A percentile compares a stretch with the other conserved stretches of the same genome.
Conservation (phyloP, 1,140 invertebrate genomes). For the Diorhabda sublineata region DNA sequence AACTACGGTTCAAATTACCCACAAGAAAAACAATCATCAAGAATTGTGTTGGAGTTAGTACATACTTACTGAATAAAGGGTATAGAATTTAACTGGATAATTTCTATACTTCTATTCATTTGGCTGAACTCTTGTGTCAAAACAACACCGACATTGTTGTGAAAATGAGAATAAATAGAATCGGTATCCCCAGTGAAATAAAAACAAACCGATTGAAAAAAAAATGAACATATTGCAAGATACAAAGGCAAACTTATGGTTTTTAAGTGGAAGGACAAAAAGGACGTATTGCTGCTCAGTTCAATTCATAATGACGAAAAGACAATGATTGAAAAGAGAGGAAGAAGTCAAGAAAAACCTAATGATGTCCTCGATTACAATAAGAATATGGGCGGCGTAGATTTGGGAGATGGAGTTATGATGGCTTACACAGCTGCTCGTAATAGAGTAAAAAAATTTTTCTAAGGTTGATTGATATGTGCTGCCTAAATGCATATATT, state of each 20-base stretch:
- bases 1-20: conserved; percentile 4
- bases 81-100: neutral
- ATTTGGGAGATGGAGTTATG: neutral
- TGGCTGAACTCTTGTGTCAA: neutral
- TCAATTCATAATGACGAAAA: neutral
- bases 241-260: neutral
- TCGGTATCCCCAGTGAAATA: neutral
- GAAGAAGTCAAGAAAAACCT: neutral
- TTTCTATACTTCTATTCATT: neutral
- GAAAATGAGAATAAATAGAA: conserved; percentile 6
- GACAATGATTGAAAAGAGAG: neutral
- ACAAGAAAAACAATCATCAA: conserved; percentile 1
- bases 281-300: neutral
- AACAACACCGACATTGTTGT: neutral
- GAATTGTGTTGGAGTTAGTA: neutral
- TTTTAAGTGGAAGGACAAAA: neutral
- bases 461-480: neutral
- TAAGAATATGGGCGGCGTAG: neutral
- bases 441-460: neutral
- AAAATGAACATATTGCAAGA: neutral
- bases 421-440: neutral
- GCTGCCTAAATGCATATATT: too few species aligned
- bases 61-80: conserved; percentile 1
- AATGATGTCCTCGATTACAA: neutral
- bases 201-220: neutral